Conservation (phyloP, 2,113 vertebrate species). For the Phyllostomus hastatus region DNA sequence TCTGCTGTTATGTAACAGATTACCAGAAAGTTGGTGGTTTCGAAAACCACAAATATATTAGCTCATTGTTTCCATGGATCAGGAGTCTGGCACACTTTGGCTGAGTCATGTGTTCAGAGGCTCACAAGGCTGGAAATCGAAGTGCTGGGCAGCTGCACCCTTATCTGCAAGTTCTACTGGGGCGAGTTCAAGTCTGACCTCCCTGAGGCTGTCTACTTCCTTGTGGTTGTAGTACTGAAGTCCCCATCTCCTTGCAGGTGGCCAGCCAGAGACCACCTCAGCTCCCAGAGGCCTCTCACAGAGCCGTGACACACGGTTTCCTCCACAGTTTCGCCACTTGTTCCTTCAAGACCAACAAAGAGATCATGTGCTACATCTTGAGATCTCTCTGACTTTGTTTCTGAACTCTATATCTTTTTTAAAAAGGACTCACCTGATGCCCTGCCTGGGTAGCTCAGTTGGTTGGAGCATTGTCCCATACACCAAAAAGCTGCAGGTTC, state of each 20-base stretch:
- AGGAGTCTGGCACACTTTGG: background rate
- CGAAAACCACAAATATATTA: background rate
- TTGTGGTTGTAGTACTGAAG: background rate
- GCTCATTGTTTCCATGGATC: background rate
- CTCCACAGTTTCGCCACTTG: background rate
- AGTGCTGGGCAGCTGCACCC: background rate
- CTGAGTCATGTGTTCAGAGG: background rate
- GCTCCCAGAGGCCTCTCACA: background rate
- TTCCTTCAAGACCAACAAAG: background rate
- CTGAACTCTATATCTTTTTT: background rate
- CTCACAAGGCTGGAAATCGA: background rate
- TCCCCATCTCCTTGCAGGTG: background rate
- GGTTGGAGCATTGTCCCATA: no score
- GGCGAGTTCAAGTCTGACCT: background rate
- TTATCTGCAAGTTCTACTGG: background rate
- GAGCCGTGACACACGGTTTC: background rate
- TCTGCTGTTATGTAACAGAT: background rate
- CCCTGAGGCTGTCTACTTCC: background rate
- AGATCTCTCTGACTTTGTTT: background rate
- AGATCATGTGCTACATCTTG: background rate
- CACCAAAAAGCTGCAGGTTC: no score
- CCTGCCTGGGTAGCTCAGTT: no score
- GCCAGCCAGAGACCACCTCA: background rate
- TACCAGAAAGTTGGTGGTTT: background rate
- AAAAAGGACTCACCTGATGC: background rate